Conservation (phyloP, 2,797 vertebrate species). For the Poecile montanus region DNA sequence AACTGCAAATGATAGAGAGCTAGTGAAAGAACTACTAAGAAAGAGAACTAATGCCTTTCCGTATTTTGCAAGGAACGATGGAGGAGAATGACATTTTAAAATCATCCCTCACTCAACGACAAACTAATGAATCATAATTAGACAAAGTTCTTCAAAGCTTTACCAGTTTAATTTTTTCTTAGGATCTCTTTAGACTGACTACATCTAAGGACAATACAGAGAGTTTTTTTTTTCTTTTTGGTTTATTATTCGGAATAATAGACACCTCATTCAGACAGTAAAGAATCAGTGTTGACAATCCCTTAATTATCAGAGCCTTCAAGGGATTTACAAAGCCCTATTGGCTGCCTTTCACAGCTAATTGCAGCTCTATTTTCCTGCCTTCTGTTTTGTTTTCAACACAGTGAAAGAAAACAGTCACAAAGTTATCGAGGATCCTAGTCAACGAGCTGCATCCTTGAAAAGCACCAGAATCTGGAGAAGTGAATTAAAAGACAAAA, state of each 20-base stretch:
- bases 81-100: not conserved
- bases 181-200: not conserved
- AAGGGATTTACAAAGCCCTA: not conserved
- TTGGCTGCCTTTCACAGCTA: not conserved
- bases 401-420: not conserved
- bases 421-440: not conserved
- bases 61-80: not conserved
- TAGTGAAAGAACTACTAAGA: not conserved
- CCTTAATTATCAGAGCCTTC: slow-evolving; percentile 22
- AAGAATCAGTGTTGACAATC: not conserved
- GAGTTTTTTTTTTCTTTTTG: not conserved
- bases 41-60: not conserved
- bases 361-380: not conserved
- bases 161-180: not conserved
- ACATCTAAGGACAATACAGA: not conserved
- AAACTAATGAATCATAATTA: not conserved
- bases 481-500: not conserved
- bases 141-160: not conserved
- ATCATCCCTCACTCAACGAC: not conserved
- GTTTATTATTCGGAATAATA: not conserved
- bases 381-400: not conserved
- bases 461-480: not conserved
- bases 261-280: not conserved
- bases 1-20: not conserved
- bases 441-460: not conserved